A percentile compares a stretch with the other conserved stretches of the same genome.
Conservation (phyloP, 2,888 invertebrate genomes). For the Melieria picta region DNA sequence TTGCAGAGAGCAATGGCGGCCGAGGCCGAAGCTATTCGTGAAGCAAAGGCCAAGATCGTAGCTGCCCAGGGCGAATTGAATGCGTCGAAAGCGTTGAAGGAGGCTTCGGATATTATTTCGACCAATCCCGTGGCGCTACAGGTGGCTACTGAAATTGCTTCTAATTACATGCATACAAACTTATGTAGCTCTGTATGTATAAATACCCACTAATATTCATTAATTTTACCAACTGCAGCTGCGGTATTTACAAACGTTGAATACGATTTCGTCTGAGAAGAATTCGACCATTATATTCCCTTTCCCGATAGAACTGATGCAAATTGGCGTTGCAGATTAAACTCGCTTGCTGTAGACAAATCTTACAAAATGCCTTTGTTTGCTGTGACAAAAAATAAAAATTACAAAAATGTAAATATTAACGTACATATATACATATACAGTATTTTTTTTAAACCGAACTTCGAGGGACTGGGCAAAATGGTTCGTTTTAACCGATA, state of each 20-base stretch:
- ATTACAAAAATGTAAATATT: too few species aligned
- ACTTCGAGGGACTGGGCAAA: too few species aligned
- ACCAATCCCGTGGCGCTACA: slow-evolving; percentile 55
- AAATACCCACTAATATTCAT: background rate
- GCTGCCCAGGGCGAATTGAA: slow-evolving; percentile 55
- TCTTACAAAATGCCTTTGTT: too few species aligned
- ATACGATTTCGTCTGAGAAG: slow-evolving; percentile 51
- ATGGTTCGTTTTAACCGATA: too few species aligned
- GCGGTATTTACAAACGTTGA: slow-evolving; percentile 53
- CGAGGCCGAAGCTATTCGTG: slow-evolving; percentile 56
- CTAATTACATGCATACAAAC: too few species aligned
- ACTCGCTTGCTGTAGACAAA: too few species aligned
- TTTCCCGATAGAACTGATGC: slow-evolving; percentile 53
- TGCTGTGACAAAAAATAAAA: too few species aligned
- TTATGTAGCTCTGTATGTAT: too few species aligned
- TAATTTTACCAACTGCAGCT: slow-evolving; percentile 40
- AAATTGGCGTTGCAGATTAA: background rate
- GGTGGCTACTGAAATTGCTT: slow-evolving; percentile 37
- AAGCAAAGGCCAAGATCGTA: slow-evolving; percentile 57
- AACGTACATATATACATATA: too few species aligned
- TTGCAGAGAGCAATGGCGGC: slow-evolving; percentile 55
- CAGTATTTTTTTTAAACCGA: too few species aligned
- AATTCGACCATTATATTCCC: slow-evolving; percentile 51
- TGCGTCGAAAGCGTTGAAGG: slow-evolving; percentile 53
- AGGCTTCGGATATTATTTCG: slow-evolving; percentile 57